Evolutionary conservation across 2,888 invertebrate genomes (phyloP).

Genomic region (Lamellibrachia columna): DNA sequence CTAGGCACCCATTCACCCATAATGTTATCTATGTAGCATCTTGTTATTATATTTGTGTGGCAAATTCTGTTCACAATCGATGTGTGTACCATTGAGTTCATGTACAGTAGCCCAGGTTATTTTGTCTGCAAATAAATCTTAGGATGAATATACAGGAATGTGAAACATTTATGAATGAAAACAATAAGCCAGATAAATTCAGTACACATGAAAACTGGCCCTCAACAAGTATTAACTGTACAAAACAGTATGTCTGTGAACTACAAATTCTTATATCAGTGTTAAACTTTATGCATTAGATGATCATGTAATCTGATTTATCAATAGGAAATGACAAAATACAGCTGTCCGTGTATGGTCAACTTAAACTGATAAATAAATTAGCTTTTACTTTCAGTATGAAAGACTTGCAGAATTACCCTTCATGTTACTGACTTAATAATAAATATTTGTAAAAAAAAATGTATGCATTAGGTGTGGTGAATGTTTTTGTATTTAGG

Average conservation of each 20-base stretch:
- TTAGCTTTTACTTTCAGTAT: too few species aligned
- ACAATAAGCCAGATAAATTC: not conserved
- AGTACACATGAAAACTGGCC: not conserved
- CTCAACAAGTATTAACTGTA: not conserved
- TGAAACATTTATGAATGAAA: not conserved
- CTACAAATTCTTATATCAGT: not conserved
- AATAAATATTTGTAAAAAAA: too few species aligned
- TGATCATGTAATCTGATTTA: not conserved
- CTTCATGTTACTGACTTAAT: too few species aligned
- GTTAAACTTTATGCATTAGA: not conserved
- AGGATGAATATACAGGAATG: not conserved
- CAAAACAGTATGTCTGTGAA: not conserved
- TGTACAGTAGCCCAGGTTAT: not conserved
- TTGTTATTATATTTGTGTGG: not conserved
- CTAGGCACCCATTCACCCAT: not conserved
- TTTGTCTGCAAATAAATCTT: not conserved
- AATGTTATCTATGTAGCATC: not conserved
- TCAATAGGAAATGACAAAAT: not conserved
- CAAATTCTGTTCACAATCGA: not conserved
- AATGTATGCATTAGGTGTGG: too few species aligned
- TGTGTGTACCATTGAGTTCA: not conserved
- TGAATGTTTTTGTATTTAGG: too few species aligned
- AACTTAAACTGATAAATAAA: too few species aligned
- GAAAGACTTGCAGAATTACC: too few species aligned
- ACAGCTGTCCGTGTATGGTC: too few species aligned